A percentile compares a stretch with the other conserved stretches of the same genome.
These are phyloP conservation scores for Podarcis muralis DNA, from an alignment of 2,113 vertebrate genomes.

Conservation along the genomic window DNA sequence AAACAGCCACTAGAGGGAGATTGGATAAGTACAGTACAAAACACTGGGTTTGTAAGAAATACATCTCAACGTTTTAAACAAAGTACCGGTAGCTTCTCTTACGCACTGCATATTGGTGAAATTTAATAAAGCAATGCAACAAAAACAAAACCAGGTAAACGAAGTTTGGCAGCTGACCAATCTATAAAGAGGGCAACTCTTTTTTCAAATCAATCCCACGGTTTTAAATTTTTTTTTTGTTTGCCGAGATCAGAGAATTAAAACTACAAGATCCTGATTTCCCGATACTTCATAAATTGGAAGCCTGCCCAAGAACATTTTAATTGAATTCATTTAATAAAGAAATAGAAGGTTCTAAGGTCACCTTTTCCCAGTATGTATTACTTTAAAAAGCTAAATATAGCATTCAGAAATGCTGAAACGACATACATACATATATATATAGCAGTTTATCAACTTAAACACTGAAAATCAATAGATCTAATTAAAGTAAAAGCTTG, in stretches of 20 bases:
- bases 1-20: conserved; percentile 56
- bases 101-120: conserved; percentile 17
- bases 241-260: background rate
- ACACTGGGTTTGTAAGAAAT: background rate
- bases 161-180: background rate
- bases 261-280: background rate
- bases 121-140: background rate
- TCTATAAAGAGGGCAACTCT: background rate
- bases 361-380: conserved; percentile 3
- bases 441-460: conserved; percentile 14
- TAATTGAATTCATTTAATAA: background rate
- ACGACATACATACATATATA: background rate
- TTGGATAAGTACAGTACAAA: conserved; percentile 16
- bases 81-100: background rate
- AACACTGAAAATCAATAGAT: conserved; percentile 26
- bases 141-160: background rate
- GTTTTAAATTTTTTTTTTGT: background rate
- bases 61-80: background rate
- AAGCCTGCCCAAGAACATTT: background rate
- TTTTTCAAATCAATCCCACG: background rate
- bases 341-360: conserved; percentile 8
- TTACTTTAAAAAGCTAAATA: conserved; percentile 18
- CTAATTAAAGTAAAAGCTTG: conserved; percentile 21
- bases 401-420: background rate
- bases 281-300: conserved; percentile 5